Base-by-base conservation (phyloP, 1,140 invertebrate genomes). In the Dryas iulia region DNA sequence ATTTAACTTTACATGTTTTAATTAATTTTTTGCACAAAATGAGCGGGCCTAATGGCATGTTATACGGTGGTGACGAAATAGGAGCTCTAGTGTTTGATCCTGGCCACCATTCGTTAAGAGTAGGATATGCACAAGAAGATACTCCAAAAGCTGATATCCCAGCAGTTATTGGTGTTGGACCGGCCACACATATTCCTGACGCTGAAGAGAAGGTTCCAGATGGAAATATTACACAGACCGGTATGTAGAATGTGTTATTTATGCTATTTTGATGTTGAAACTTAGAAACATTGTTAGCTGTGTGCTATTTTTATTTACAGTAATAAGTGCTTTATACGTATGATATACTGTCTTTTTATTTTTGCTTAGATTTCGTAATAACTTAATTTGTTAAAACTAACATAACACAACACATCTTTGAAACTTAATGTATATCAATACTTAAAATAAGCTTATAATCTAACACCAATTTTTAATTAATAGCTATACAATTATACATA, bases 61-160 rank as follows among this genome's bases (percentile, higher is more conserved):
- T 97, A 33, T 97, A 97, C 78, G 96, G 96, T 24, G 96, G 96
- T 25, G 99, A 99, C 93, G 99, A 99, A 91, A 99, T 99, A 74
- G 98, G 98, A 12, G 98, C 98, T 0, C 87, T 99, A 63, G 98
- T 99, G 10, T 98, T 99, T 88, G 98, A 99, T 91, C 95, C 98
- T 53, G 98, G 89, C 0, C 89, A 91, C 70, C 87, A 91, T 78
- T 74, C 89, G 0, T 91, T 98, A 54, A 92, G 97, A 57, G 96
- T 96, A 73, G 97, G 97, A 62, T 98, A 97, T 94, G 97, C 97
- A 30, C 97, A 97, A 76, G 98, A 98, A 90, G 98, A 99, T 86
- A 96, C 96, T 14, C 98, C 98, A 7, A 97, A 97, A 93, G 96
- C 96, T 18, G 97, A 98, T 92, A 97, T 98, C 66, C 97, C 97